phyloP scores from a whole-genome alignment of 92 coral and sea anemone genomes.

The Umimayanthus kanabou region DNA sequence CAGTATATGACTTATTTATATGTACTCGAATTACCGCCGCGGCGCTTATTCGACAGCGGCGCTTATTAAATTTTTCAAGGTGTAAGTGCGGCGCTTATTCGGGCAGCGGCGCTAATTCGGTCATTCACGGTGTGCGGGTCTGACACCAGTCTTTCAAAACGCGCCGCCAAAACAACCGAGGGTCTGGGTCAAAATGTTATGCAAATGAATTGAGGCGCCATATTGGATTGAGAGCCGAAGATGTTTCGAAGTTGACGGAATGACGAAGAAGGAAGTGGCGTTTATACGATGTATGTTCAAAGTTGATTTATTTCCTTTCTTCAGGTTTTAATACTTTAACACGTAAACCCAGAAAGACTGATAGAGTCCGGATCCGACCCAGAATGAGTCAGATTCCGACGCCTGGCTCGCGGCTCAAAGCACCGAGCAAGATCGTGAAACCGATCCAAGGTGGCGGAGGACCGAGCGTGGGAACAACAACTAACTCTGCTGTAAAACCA shows the following conservation, averaged over 20 bases:
- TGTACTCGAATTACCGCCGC: no score
- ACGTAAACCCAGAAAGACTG: constrained; percentile 13
- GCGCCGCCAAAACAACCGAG: background rate
- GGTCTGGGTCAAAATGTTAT: constrained; percentile 21
- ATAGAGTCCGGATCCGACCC: constrained; percentile 23
- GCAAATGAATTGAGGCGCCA: constrained; percentile 41
- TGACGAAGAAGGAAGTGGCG: constrained; percentile 27
- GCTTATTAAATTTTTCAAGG: no score
- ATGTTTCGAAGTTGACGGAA: constrained; percentile 27
- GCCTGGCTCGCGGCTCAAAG: constrained; percentile 71
- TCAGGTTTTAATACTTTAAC: constrained; percentile 22
- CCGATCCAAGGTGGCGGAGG: constrained; percentile 89
- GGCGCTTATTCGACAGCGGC: no score
- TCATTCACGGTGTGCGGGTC: no score
- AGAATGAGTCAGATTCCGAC: constrained; percentile 87
- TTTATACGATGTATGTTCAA: background rate
- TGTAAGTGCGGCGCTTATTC: no score
- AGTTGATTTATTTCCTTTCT: constrained; percentile 13
- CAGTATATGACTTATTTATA: no score
- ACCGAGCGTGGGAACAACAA: constrained; percentile 51
- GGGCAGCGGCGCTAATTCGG: no score
- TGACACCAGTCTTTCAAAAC: background rate
- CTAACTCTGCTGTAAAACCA: constrained; percentile 66
- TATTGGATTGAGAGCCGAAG: constrained; percentile 42
- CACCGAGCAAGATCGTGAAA: constrained; percentile 77